Base-by-base conservation (phyloP, 2,797 vertebrate species). In the Clamator glandarius region DNA sequence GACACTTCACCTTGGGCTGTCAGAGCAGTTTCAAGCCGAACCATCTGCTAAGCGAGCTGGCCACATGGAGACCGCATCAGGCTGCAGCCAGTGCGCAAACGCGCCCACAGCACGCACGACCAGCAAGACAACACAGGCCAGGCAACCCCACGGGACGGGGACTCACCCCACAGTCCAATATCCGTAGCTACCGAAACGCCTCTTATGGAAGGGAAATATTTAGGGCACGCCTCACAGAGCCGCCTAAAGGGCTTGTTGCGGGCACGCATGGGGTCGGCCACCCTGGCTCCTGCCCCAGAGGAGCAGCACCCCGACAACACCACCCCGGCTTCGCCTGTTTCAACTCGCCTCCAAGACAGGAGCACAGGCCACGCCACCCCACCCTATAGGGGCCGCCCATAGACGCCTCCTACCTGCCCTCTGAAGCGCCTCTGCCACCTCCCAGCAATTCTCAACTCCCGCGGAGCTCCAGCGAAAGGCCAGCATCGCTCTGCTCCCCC, bases 181-280 rank as follows among this genome's bases (percentile, higher is more conserved):
- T 20, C 50, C 18, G 1, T 77, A 51, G 68, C 85, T 90, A 20
- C 50, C 18, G 1, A 72, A 95, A 79, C 66, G 85, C 82, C 80
- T 93, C 92, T 94, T 85, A 94, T 90, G 83, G 86, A 87, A 35
- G 51, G n/a, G 69, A 70, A 89, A 82, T n/a, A n/a, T n/a, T n/a
- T n/a, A 36, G 25, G 77, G 89, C 33, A 26, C 18, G 14, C 46
- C 63, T 75, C 42, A 69, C 31, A 58, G 50, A 72, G 33, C 36
- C 25, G 6, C 14, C 42, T 78, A 50, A 90, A 66, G 44, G 51
- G 50, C n/a, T 86, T 78, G 16, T 48, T 69, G 23, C 21, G 13
- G 36, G 57, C 54, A 68, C 39, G 28, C 33, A 4, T 68, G 24
- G 15, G 20, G 55, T 84, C 63, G 80, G 52, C 41, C 29, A 75